phyloP scores from a whole-genome alignment of 2,113 vertebrate genomes.

The Tamias sibiricus region DNA sequence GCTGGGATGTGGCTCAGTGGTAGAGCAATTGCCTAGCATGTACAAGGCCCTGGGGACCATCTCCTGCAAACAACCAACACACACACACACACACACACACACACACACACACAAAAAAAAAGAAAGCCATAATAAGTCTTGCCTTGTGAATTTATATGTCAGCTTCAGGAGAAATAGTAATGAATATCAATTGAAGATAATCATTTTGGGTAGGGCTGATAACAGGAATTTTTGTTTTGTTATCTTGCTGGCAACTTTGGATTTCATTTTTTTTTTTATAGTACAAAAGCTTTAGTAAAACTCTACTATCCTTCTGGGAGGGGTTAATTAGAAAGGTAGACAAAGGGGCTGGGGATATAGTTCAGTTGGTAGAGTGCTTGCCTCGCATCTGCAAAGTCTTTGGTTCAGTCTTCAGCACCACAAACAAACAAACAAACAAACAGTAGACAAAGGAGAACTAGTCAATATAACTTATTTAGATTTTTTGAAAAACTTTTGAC shows the following conservation, averaged over 20 bases:
- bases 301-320: neutral
- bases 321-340: neutral
- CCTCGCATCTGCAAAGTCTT: no score
- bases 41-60: no score
- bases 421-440: no score
- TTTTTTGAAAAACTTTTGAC: neutral
- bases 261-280: constrained; percentile 1
- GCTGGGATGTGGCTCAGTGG: no score
- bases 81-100: neutral
- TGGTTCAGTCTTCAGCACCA: no score
- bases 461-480: neutral
- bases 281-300: neutral
- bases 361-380: no score
- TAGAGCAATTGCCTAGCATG: no score
- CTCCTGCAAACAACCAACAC: no score
- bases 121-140: neutral
- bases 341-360: neutral
- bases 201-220: neutral
- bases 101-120: no score
- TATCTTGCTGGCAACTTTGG: neutral
- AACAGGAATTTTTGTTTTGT: neutral
- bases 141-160: neutral
- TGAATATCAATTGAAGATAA: neutral
- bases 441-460: neutral
- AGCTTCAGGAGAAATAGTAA: neutral